A percentile compares a stretch with the other conserved stretches of the same genome.
Evolutionary conservation across 2,113 vertebrate species (phyloP).

Genomic region (Vombatus ursinus): DNA sequence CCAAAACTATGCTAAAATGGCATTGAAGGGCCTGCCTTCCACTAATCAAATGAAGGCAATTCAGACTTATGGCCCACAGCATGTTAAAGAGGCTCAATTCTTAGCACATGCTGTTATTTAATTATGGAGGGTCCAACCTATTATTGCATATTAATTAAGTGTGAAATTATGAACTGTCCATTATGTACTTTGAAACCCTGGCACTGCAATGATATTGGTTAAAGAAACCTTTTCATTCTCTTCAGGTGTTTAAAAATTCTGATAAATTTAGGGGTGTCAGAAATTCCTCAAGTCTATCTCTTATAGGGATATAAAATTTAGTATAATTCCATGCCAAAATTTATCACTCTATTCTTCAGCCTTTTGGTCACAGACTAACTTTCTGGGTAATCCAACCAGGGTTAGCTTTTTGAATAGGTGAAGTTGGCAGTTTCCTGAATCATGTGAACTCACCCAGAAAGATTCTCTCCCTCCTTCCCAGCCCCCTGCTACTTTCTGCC

Average conservation of each 20-base stretch:
- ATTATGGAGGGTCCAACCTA: slow-evolving; percentile 32
- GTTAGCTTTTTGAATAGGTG: not conserved
- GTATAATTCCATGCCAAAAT: not conserved
- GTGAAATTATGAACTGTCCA: slow-evolving; percentile 52
- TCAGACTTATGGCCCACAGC: slow-evolving; percentile 42
- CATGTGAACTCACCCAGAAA: not conserved
- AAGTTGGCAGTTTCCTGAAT: not conserved
- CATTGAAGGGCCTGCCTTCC: slow-evolving; percentile 30
- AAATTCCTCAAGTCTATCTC: slow-evolving; percentile 19
- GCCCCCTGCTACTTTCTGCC: not conserved
- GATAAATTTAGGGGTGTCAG: slow-evolving; percentile 35
- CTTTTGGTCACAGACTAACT: not conserved
- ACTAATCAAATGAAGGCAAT: slow-evolving; percentile 37
- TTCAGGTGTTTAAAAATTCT: slow-evolving; percentile 47
- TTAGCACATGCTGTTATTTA: slow-evolving; percentile 11
- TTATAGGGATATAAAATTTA: not conserved
- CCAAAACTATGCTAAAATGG: not conserved
- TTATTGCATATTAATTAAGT: slow-evolving; percentile 59
- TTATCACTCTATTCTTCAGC: slow-evolving; percentile 9
- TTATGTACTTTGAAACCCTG: slow-evolving; percentile 21
- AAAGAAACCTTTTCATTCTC: slow-evolving; percentile 62
- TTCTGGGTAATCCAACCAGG: not conserved
- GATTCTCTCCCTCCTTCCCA: not conserved
- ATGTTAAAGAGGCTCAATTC: slow-evolving; percentile 14
- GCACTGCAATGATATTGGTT: slow-evolving; percentile 1